Conservation (phyloP, 2,113 vertebrate genomes). For the Mus spicilegus region DNA sequence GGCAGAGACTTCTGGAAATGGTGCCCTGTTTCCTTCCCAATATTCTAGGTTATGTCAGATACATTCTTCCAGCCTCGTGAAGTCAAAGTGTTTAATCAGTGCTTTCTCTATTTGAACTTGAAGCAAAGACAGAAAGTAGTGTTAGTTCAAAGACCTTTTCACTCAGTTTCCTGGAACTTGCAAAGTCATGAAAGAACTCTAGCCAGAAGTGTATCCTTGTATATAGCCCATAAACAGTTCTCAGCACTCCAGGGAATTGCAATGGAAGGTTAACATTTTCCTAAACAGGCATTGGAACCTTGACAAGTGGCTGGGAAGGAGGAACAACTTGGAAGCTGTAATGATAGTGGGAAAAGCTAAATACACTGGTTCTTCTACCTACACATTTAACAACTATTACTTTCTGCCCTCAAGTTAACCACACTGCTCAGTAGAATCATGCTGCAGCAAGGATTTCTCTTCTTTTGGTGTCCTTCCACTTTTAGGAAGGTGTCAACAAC, state of each 20-base stretch:
- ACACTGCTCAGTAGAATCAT: neutral
- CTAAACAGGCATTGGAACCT: neutral
- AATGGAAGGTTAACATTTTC: constrained; percentile 15
- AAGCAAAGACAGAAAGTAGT: constrained; percentile 13
- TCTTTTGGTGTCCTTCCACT: neutral
- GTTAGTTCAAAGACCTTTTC: neutral
- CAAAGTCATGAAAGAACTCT: neutral
- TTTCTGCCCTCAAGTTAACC: constrained; percentile 69
- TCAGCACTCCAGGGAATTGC: constrained; percentile 35
- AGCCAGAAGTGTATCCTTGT: neutral
- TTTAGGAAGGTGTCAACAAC: neutral
- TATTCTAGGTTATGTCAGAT: neutral
- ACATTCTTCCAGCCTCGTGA: neutral
- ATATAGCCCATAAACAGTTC: neutral
- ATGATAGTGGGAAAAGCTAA: neutral
- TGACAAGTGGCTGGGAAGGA: neutral
- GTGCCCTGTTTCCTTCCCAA: neutral
- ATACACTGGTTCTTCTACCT: constrained; percentile 6
- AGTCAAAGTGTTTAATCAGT: neutral
- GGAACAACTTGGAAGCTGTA: constrained; percentile 42
- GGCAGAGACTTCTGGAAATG: neutral
- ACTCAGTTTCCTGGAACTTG: neutral
- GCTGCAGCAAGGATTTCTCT: neutral
- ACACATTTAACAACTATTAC: constrained; percentile 79
- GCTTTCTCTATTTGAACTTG: neutral